Percentiles rank a stretch among this genome's conserved stretches.
Evolutionary conservation across 2,113 vertebrate species (phyloP).

Genomic region (Budorcas taxicolor): DNA sequence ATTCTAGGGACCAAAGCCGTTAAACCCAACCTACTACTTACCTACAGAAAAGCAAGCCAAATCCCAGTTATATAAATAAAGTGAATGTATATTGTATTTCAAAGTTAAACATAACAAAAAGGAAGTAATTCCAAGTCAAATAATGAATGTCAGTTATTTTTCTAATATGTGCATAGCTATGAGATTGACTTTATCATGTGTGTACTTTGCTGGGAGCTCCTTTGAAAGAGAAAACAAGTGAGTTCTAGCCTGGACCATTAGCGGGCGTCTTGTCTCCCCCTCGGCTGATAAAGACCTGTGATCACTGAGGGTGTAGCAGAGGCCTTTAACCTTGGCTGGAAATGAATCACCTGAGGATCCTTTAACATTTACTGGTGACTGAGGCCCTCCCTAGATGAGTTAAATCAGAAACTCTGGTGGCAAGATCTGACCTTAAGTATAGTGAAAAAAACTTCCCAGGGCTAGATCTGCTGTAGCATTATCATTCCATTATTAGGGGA

Average conservation of each 20-base stretch:
- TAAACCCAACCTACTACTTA: not conserved
- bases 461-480: not conserved
- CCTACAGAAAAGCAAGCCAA: not conserved
- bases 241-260: not conserved
- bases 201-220: not conserved
- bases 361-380: not conserved
- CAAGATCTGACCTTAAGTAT: not conserved
- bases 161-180: not conserved
- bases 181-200: not conserved
- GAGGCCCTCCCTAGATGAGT: not conserved
- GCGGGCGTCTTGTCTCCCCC: not conserved
- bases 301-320: not conserved
- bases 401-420: not conserved
- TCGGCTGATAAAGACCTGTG: not conserved
- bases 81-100: not conserved
- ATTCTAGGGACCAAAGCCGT: not conserved
- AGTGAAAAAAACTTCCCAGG: not conserved
- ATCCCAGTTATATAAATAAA: not conserved
- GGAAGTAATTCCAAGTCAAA: not conserved
- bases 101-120: not conserved
- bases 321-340: not conserved
- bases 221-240: not conserved
- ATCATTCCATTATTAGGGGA: not conserved
- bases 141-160: not conserved
- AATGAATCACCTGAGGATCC: not conserved